These are phyloP conservation scores for Acronicta alni DNA, from an alignment of 2,888 invertebrate genomes.

Conservation along the genomic window DNA sequence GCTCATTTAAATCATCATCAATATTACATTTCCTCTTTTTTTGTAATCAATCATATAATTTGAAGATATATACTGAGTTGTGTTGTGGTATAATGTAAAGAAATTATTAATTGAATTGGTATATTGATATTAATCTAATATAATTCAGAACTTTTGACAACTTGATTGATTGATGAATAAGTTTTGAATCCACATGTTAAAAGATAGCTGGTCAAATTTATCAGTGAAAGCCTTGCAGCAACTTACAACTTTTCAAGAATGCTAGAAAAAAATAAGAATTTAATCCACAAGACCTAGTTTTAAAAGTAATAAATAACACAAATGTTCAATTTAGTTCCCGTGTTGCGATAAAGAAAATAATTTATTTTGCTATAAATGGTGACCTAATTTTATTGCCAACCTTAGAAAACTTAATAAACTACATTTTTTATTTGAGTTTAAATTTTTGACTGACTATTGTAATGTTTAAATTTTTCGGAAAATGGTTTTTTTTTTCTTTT, in stretches of 20 bases:
- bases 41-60: no score
- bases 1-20: conserved; percentile 15
- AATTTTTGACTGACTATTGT: not conserved
- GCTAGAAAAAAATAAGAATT: not conserved
- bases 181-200: no score
- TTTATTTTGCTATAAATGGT: conserved; percentile 31
- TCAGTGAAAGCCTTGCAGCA: no score
- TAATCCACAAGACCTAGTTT: conserved; percentile 29
- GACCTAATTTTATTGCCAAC: conserved; percentile 28
- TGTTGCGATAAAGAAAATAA: conserved; percentile 40
- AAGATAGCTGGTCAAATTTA: no score
- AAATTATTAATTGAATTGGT: no score
- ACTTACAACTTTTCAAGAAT: not conserved
- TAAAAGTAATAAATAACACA: conserved; percentile 35
- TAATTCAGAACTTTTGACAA: no score
- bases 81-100: no score
- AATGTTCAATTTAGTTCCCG: conserved; percentile 32
- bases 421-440: not conserved
- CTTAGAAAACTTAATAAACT: conserved; percentile 1
- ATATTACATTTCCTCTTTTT: no score
- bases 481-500: not conserved
- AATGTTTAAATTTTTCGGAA: not conserved
- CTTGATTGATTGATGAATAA: no score
- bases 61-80: no score
- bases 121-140: no score